Percentiles rank a stretch among this genome's conserved stretches.
Conservation (phyloP, 2,797 vertebrate species). For the Tachyglossus aculeatus region DNA sequence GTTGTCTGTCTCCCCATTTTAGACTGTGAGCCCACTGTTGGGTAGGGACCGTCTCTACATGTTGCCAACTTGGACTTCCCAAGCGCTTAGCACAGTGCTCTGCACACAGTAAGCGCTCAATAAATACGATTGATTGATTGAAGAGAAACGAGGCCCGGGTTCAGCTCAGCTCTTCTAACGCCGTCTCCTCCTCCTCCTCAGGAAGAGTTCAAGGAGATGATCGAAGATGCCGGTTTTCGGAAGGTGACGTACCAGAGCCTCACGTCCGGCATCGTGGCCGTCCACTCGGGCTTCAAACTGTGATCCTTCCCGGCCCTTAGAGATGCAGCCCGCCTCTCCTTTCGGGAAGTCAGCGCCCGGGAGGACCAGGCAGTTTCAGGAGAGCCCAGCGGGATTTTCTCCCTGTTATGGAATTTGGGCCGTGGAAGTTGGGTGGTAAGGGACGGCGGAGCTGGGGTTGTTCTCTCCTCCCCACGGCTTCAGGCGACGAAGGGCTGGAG, state of each 20-base stretch:
- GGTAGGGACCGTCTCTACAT: too few species aligned
- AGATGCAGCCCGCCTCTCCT: background rate
- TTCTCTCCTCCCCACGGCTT: too few species aligned
- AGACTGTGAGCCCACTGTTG: too few species aligned
- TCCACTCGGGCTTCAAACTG: slow-evolving; percentile 97
- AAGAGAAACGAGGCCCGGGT: background rate
- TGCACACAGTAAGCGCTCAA: too few species aligned
- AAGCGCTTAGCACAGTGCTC: too few species aligned
- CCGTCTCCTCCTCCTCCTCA: slow-evolving; percentile 66
- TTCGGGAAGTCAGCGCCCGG: background rate
- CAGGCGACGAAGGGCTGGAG: too few species aligned
- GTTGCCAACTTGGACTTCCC: too few species aligned
- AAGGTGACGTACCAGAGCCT: slow-evolving; percentile 85
- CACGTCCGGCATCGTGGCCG: slow-evolving; percentile 87
- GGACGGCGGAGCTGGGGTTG: too few species aligned
- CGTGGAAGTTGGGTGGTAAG: background rate
- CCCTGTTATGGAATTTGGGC: background rate
- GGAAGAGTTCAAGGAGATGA: slow-evolving; percentile 92
- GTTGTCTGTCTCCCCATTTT: too few species aligned
- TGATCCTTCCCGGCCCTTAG: slow-evolving; percentile 63
- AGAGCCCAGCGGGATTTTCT: background rate
- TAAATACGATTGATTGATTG: background rate
- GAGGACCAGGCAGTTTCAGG: background rate
- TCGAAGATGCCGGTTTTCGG: slow-evolving; percentile 90
- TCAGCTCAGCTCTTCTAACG: background rate